Base-by-base conservation (phyloP, 2,888 invertebrate species). In the Troides aeacus region DNA sequence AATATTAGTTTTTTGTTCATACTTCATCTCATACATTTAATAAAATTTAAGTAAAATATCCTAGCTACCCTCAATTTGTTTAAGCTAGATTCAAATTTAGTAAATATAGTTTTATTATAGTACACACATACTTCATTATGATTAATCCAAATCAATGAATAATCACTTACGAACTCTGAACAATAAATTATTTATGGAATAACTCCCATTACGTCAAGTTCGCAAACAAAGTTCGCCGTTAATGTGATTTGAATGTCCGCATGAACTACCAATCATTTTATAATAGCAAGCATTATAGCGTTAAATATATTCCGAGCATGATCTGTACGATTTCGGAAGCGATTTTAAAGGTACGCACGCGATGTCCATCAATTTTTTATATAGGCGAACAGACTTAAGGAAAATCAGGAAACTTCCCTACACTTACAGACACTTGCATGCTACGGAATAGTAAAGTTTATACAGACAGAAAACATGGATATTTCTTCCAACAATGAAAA, bases 361-460 rank as follows among this genome's bases (percentile, higher is more conserved):
- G 58, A 66, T 66, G 66, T 66, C 66, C 63, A 70, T 70, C 70
- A 70, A 70, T 70, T 70, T 30, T 70, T 70, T 70, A 66, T 63
- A 63, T 50, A 63, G 63, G 62, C 66, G 58, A 63, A 70, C 53
- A 70, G 70, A 53, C 66, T 58, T 53, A 64, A 60, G 42, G 57
- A 39, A 56, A 36, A 18, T 63, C 18, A 24, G n/a, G 21, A 58
- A 58, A 58, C 39, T 58, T 21, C 57, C 58, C 39, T 23, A 4
- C 57, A 12, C 56, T 64, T 64, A 56, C 57, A 30, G 23, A 4
- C 57, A 46, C 36, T 68, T 50, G 46, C 63, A 62, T 59, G 58
- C 39, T 46, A 36, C 17, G 46, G 24, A 68, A 56, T 4, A 21
- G 53, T 53, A 53, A 53, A n/a, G 6, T 53, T 53, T n/a, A 18